phyloP scores from a whole-genome alignment of 92 coral and sea anemone species.

The Epizoanthus illoricatus region DNA sequence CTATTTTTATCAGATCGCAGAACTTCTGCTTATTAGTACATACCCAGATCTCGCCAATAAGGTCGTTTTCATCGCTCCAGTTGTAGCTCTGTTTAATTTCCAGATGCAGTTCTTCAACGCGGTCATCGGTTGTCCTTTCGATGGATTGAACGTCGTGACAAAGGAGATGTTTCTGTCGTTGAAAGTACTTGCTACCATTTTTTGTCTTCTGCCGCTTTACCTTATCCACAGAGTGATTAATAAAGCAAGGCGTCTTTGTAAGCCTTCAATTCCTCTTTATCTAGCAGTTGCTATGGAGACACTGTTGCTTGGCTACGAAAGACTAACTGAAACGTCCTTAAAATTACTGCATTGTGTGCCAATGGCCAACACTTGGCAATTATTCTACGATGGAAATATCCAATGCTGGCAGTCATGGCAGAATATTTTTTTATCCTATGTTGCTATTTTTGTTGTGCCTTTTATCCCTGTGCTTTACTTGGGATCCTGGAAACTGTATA shows the following conservation, averaged over 20 bases:
- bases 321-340: too few relatives aligned
- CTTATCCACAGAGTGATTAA: background rate
- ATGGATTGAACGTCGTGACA: too few relatives aligned
- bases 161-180: background rate
- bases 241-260: background rate
- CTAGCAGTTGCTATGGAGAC: conserved; percentile 15
- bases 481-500: conserved; percentile 6
- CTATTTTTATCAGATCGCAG: too few relatives aligned
- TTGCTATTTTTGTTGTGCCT: background rate
- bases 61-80: background rate
- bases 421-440: background rate
- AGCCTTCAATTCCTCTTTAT: background rate
- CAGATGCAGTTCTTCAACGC: too few relatives aligned
- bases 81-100: too few relatives aligned
- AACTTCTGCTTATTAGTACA: too few relatives aligned
- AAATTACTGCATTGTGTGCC: conserved; percentile 12
- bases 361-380: background rate
- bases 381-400: conserved; percentile 5
- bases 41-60: background rate
- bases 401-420: conserved; percentile 21
- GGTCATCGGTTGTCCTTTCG: too few relatives aligned
- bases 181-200: background rate
- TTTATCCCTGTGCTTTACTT: background rate
- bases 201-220: background rate
- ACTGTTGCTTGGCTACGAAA: background rate